A percentile compares a stretch with the other conserved stretches of the same genome.
Conservation (phyloP, 2,113 vertebrate species). For the Aptenodytes forsteri region DNA sequence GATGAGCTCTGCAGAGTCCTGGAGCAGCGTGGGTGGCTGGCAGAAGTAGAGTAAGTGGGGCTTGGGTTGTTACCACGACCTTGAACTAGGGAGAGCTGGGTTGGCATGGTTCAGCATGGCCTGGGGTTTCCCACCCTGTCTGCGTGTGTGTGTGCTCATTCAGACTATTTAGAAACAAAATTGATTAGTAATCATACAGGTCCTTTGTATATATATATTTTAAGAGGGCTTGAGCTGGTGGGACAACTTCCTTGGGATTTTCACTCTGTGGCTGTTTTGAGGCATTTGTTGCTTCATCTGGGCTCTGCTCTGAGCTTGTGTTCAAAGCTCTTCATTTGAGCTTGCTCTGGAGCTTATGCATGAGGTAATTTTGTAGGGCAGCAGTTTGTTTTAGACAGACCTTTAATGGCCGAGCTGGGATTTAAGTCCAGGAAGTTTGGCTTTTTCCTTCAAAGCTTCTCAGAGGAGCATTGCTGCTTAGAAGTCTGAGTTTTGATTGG, state of each 20-base stretch:
- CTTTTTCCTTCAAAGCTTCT: background rate
- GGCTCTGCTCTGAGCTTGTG: background rate
- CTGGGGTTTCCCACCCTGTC: background rate
- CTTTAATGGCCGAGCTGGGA: background rate
- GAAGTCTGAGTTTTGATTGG: background rate
- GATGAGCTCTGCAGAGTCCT: conserved; percentile 50
- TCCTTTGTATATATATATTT: background rate
- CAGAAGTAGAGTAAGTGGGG: conserved; percentile 71
- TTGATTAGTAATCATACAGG: background rate
- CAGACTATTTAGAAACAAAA: background rate
- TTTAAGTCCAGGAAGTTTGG: background rate
- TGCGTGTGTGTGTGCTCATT: accelerated
- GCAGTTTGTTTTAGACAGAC: background rate
- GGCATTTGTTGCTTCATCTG: background rate
- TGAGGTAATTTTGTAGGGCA: background rate
- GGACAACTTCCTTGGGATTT: background rate
- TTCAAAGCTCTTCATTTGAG: background rate
- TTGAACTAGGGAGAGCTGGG: background rate
- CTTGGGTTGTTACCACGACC: background rate
- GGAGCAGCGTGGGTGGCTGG: conserved; percentile 8
- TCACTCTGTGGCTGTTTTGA: background rate
- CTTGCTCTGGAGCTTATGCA: background rate
- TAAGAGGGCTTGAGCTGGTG: background rate
- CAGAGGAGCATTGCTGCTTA: background rate
- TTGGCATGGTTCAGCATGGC: background rate